Evolutionary conservation across 1,140 invertebrate genomes (phyloP).

Genomic region (Hylyphantes graminicola): DNA sequence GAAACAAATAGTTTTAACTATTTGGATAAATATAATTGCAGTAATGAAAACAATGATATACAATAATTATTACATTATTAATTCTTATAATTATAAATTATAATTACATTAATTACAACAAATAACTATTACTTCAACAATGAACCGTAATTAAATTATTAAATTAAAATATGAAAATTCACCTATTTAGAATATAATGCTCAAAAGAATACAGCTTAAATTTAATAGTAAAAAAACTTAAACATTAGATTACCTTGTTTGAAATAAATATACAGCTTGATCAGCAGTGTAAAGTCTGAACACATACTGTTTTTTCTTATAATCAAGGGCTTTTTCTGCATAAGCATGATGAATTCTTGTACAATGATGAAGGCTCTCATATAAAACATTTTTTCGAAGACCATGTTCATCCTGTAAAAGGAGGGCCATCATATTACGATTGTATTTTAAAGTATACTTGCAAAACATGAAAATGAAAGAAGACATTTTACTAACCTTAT

Average conservation of each 20-base stretch:
- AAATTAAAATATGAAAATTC: no score
- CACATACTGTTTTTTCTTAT: slow-evolving; percentile 97
- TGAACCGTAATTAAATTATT: no score
- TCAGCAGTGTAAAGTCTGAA: slow-evolving; percentile 95
- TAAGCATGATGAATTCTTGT: slow-evolving; percentile 94
- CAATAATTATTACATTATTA: no score
- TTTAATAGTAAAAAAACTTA: not conserved
- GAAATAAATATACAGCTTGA: slow-evolving; percentile 96
- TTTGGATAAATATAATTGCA: no score
- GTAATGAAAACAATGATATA: no score
- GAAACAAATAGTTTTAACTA: no score
- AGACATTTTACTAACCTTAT: slow-evolving; percentile 80
- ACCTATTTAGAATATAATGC: no score
- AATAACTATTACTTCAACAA: no score
- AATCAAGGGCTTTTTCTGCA: slow-evolving; percentile 94
- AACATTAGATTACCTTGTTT: slow-evolving; percentile 77
- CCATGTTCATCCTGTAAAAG: slow-evolving; percentile 82
- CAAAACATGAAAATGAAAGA: slow-evolving; percentile 7
- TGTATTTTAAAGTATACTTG: no score
- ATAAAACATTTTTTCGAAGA: slow-evolving; percentile 82
- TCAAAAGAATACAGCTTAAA: not conserved
- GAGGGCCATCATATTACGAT: no score
- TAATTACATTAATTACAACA: no score
- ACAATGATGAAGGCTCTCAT: slow-evolving; percentile 79
- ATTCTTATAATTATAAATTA: no score